Evolutionary conservation across 2,113 vertebrate genomes (phyloP).

Genomic region (Motacilla alba): DNA sequence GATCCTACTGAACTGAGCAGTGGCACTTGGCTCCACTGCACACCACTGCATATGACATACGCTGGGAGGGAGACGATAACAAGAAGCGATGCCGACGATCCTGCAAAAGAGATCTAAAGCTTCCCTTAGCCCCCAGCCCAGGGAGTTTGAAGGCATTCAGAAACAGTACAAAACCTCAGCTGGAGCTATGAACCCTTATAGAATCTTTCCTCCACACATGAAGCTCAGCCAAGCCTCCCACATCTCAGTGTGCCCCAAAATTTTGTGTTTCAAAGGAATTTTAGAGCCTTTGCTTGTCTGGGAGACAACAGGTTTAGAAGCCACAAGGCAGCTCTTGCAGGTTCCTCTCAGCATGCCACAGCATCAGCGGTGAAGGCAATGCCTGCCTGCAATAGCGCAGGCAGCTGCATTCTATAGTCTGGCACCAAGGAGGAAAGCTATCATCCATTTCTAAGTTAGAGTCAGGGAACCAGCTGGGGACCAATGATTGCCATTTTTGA

Average conservation of each 20-base stretch:
- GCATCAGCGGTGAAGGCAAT: not conserved
- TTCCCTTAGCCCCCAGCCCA: not conserved
- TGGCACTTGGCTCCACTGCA: not conserved
- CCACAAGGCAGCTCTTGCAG: not conserved
- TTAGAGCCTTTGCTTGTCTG: not conserved
- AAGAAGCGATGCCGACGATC: not conserved
- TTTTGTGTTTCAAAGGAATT: not conserved
- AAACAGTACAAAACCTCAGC: not conserved
- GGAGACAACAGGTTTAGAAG: not conserved
- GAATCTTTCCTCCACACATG: not conserved
- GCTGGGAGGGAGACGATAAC: not conserved
- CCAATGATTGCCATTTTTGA: slow-evolving; percentile 26
- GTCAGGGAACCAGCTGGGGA: slow-evolving; percentile 44
- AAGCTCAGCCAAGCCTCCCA: slow-evolving; percentile 6
- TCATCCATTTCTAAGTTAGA: slow-evolving; percentile 15
- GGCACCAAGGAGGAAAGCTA: slow-evolving; percentile 37
- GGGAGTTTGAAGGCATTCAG: not conserved
- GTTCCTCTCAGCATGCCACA: not conserved
- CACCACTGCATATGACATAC: fast-evolving
- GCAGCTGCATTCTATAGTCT: slow-evolving; percentile 17
- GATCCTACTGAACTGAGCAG: not conserved
- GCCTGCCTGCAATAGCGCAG: not conserved
- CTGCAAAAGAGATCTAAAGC: not conserved
- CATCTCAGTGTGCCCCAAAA: not conserved
- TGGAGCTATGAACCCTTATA: not conserved